Conservation (phyloP, 2,797 vertebrate species). For the Channallabes apus region DNA sequence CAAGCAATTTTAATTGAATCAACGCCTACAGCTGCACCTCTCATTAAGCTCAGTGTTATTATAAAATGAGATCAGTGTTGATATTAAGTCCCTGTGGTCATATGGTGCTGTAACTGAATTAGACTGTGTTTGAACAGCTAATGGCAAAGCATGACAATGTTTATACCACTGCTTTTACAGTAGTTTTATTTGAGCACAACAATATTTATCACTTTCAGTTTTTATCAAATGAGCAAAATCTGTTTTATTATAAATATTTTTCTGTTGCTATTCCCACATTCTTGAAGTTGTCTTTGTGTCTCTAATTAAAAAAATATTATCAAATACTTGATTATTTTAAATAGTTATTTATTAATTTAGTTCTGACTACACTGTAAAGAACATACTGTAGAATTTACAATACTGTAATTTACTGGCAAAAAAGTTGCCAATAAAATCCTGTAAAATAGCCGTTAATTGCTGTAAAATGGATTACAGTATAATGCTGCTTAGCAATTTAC, state of each 20-base stretch:
- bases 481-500: too few species aligned
- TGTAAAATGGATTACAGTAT: too few species aligned
- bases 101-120: background rate
- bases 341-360: background rate
- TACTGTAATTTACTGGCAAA: too few species aligned
- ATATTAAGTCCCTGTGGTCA: slow-evolving; percentile 21
- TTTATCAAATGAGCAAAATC: background rate
- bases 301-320: background rate
- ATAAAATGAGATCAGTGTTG: slow-evolving; percentile 31
- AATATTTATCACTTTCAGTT: background rate
- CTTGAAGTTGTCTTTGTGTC: background rate
- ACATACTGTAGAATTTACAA: too few species aligned
- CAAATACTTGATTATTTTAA: too few species aligned
- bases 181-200: background rate
- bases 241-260: background rate
- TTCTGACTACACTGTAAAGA: too few species aligned
- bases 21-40: background rate
- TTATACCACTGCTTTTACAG: background rate
- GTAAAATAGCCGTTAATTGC: too few species aligned
- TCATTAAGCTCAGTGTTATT: slow-evolving; percentile 24
- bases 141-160: background rate
- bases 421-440: too few species aligned
- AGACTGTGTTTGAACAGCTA: background rate
- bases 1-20: slow-evolving; percentile 19
- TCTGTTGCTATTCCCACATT: background rate